phyloP scores from a whole-genome alignment of 2,113 vertebrate genomes.

The Triplophysa dalaica region DNA sequence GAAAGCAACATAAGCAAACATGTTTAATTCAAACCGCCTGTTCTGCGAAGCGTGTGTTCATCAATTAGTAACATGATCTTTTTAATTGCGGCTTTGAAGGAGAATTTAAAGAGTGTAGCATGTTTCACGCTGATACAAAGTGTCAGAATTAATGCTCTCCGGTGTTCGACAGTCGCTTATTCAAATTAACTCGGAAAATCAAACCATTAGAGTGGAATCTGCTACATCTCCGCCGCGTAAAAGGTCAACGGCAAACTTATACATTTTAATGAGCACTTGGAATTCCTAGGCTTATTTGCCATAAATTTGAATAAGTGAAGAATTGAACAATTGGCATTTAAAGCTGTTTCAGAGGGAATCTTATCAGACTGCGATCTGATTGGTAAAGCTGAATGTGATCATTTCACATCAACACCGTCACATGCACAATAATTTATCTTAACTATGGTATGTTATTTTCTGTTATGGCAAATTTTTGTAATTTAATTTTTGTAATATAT shows the following conservation, averaged over 20 bases:
- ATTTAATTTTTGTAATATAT: too few relatives aligned
- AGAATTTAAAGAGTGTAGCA: conserved; percentile 55
- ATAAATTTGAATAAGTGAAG: conserved; percentile 44
- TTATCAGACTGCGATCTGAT: conserved; percentile 19
- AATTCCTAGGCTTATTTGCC: conserved; percentile 28
- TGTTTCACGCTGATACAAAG: conserved; percentile 58
- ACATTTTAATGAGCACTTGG: conserved; percentile 51
- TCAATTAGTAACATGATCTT: conserved; percentile 71
- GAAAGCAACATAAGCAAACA: conserved; percentile 53
- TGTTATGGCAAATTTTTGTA: background rate
- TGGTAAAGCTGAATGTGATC: background rate
- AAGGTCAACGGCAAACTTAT: conserved; percentile 52
- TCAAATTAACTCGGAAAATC: conserved; percentile 45
- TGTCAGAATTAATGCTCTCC: conserved; percentile 59
- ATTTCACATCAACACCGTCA: background rate
- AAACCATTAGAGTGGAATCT: conserved; percentile 52
- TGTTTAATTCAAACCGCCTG: conserved; percentile 64
- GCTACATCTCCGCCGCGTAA: conserved; percentile 41
- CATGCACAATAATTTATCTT: background rate
- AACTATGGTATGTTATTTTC: background rate
- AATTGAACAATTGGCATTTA: conserved; percentile 28
- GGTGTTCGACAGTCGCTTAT: conserved; percentile 45
- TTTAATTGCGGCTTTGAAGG: conserved; percentile 68
- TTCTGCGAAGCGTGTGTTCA: conserved; percentile 58
- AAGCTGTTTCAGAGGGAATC: background rate